These are phyloP conservation scores for Saccopteryx bilineata DNA, from an alignment of 2,113 vertebrate species.

Conservation along the genomic window DNA sequence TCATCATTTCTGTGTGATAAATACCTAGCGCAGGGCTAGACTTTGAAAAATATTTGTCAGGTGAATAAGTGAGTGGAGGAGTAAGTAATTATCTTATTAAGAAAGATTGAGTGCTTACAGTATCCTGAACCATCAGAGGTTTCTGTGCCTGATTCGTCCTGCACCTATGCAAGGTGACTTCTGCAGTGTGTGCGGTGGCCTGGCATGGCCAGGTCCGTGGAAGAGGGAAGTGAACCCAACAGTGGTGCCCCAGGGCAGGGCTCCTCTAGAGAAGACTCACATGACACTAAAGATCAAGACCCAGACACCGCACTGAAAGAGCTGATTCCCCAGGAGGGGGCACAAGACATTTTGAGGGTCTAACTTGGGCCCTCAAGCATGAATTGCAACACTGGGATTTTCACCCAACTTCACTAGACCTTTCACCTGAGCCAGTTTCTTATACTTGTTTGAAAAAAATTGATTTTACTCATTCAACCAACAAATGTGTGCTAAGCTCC, in stretches of 20 bases:
- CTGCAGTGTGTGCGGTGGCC: too few relatives aligned
- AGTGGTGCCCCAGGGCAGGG: neutral
- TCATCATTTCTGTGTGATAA: neutral
- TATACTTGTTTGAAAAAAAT: neutral
- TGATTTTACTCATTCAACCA: neutral
- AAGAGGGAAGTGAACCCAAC: rapidly evolving
- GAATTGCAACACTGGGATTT: neutral
- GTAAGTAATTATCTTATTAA: neutral
- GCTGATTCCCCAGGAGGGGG: neutral
- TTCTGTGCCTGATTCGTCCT: neutral
- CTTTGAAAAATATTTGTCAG: neutral
- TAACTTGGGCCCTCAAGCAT: rapidly evolving
- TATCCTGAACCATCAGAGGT: too few relatives aligned
- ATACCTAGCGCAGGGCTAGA: neutral
- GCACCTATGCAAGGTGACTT: neutral
- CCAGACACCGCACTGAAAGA: neutral
- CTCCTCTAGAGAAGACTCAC: neutral
- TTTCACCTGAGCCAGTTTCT: neutral
- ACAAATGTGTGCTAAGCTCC: neutral
- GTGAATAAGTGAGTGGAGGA: neutral
- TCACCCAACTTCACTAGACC: neutral
- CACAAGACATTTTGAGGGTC: neutral
- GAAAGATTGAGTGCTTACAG: neutral
- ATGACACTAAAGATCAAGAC: neutral
- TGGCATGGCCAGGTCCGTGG: rapidly evolving